A percentile compares a stretch with the other conserved stretches of the same genome.
phyloP scores from a whole-genome alignment of 2,113 vertebrate species.

The Hypanus sabinus region DNA sequence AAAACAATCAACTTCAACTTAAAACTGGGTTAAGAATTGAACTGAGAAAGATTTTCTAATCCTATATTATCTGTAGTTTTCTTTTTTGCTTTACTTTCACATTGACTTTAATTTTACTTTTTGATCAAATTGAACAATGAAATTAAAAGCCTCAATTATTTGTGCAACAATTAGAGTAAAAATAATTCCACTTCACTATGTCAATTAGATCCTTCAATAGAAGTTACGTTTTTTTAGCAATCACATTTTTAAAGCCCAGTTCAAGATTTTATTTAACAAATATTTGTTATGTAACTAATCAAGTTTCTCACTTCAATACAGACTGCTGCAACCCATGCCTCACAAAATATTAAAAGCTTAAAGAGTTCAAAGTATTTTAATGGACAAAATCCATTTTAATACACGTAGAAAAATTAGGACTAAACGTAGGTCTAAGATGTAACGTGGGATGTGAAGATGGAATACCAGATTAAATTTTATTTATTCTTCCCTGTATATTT shows the following conservation, averaged over 20 bases:
- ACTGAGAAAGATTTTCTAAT: not conserved
- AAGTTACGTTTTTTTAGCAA: not conserved
- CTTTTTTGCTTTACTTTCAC: not conserved
- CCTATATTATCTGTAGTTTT: not conserved
- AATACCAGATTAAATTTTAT: not conserved
- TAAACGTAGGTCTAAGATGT: not conserved
- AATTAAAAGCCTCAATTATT: not conserved
- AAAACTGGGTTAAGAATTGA: not conserved
- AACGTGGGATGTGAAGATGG: not conserved
- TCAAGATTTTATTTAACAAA: not conserved
- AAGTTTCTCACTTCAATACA: not conserved
- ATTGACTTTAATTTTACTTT: not conserved
- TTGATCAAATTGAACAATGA: not conserved
- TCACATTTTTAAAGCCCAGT: not conserved
- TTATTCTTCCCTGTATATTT: not conserved
- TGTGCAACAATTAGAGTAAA: not conserved
- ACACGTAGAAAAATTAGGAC: not conserved
- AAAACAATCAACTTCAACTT: not conserved
- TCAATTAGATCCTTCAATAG: not conserved
- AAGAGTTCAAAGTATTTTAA: not conserved
- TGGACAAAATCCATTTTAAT: not conserved
- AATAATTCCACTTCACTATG: not conserved
- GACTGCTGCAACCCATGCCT: not conserved
- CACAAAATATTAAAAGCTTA: not conserved
- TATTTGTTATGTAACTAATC: not conserved